A percentile compares a stretch with the other conserved stretches of the same genome.
phyloP scores from a whole-genome alignment of 2,797 vertebrate genomes.

The Tangara arthus region DNA sequence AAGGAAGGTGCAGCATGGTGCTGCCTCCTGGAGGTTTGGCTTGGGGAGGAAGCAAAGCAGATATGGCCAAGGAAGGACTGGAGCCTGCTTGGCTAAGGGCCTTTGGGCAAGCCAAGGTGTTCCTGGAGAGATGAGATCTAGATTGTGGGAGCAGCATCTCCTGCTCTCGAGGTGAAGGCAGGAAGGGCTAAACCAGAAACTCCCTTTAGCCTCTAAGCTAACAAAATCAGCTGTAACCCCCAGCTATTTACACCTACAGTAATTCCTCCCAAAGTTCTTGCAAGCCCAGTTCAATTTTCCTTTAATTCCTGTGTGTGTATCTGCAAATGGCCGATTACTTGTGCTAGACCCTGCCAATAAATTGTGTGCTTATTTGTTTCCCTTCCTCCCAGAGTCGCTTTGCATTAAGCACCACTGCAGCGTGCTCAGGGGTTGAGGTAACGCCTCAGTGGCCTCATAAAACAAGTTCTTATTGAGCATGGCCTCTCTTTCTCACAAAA shows the following conservation, averaged over 20 bases:
- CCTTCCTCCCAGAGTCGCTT: not conserved
- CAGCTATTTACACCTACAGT: not conserved
- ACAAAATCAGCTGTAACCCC: not conserved
- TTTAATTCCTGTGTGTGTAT: constrained; percentile 16
- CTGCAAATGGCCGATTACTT: constrained; percentile 7
- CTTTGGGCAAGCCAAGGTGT: not conserved
- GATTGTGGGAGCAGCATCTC: not conserved
- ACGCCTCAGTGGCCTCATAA: constrained; percentile 1
- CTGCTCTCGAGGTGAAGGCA: not conserved
- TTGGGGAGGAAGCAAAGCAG: not conserved
- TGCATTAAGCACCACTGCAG: not conserved
- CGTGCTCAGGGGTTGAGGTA: not conserved
- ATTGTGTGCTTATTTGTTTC: not conserved
- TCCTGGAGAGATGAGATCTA: not conserved
- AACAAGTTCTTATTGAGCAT: not conserved
- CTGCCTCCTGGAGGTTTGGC: not conserved
- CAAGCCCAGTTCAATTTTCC: constrained; percentile 3
- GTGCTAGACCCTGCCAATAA: constrained; percentile 5
- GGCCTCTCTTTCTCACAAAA: not conserved
- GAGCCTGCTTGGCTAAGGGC: not conserved
- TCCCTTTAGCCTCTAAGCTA: not conserved
- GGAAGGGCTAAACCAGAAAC: not conserved
- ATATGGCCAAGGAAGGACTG: not conserved
- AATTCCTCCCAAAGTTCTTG: not conserved
- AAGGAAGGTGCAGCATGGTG: not conserved